Evolutionary conservation across 2,888 invertebrate species (phyloP).

Genomic region (Yponomeuta plumbellus): DNA sequence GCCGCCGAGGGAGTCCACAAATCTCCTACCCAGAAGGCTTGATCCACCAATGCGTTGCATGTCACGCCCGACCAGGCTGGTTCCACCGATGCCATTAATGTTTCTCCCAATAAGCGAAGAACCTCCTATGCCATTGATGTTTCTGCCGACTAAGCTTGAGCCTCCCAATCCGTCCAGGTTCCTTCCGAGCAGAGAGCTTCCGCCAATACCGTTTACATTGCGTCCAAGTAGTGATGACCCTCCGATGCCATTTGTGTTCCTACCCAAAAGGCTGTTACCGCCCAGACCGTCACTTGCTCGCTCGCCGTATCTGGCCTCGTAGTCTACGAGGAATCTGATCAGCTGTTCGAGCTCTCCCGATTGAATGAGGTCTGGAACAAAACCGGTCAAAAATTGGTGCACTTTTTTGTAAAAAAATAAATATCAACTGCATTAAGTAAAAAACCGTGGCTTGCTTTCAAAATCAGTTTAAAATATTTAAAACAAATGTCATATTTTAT

Average conservation of each 20-base stretch:
- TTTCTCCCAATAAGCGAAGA: slow-evolving; percentile 36
- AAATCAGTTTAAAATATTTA: too few relatives aligned
- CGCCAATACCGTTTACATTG: slow-evolving; percentile 31
- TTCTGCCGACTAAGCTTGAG: slow-evolving; percentile 22
- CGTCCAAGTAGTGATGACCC: slow-evolving; percentile 39
- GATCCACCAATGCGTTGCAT: slow-evolving; percentile 17
- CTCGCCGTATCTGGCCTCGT: slow-evolving; percentile 32
- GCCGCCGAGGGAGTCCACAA: slow-evolving; percentile 61
- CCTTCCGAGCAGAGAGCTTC: slow-evolving; percentile 25
- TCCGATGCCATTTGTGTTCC: slow-evolving; percentile 29
- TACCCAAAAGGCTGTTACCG: slow-evolving; percentile 34
- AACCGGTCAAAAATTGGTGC: not conserved
- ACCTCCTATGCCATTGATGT: slow-evolving; percentile 31
- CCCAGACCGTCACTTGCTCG: slow-evolving; percentile 38
- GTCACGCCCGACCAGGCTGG: slow-evolving; percentile 28
- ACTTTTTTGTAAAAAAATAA: not conserved
- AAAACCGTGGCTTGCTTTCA: too few relatives aligned
- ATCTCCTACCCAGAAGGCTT: slow-evolving; percentile 32
- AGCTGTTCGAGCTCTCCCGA: slow-evolving; percentile 53
- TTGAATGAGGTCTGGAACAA: slow-evolving; percentile 55
- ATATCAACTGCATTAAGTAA: not conserved
- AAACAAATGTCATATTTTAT: too few relatives aligned
- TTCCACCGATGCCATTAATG: slow-evolving; percentile 30
- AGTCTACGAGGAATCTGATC: slow-evolving; percentile 47
- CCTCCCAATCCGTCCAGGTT: slow-evolving; percentile 23